phyloP scores from a whole-genome alignment of 2,888 invertebrate genomes.

The Rhorus exstirpatorius region DNA sequence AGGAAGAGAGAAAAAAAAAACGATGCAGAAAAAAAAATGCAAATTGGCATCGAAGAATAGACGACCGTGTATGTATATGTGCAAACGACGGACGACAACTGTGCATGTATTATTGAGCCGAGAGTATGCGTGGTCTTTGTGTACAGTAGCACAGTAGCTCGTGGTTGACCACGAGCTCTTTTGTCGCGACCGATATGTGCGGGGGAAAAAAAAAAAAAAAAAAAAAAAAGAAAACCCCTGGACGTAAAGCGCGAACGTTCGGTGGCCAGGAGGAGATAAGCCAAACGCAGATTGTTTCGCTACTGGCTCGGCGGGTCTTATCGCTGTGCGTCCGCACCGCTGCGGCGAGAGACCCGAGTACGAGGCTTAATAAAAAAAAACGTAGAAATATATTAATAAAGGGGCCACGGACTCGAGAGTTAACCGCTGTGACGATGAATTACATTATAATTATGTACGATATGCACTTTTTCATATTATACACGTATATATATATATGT shows the following conservation, averaged over 20 bases:
- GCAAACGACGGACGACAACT: no score
- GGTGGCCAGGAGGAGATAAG: slow-evolving; percentile 58
- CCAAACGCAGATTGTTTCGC: slow-evolving; percentile 63
- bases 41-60: no score
- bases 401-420: slow-evolving; percentile 47
- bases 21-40: no score
- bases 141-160: background rate
- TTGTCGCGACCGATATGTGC: slow-evolving; percentile 50
- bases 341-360: background rate
- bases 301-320: slow-evolving; percentile 37
- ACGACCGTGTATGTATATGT: no score
- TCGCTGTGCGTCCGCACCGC: slow-evolving; percentile 45
- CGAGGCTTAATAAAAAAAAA: slow-evolving; percentile 22
- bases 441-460: slow-evolving; percentile 6
- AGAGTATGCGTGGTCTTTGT: no score
- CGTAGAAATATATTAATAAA: slow-evolving; percentile 36
- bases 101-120: no score
- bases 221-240: slow-evolving; percentile 28
- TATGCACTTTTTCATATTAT: background rate
- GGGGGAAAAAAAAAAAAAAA: background rate
- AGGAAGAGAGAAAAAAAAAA: no score
- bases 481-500: background rate
- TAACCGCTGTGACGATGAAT: slow-evolving; percentile 11
- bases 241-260: slow-evolving; percentile 46
- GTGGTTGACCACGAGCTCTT: slow-evolving; percentile 24